These are phyloP conservation scores for Cheilosia variabilis DNA, from an alignment of 2,888 invertebrate genomes.

Conservation along the genomic window DNA sequence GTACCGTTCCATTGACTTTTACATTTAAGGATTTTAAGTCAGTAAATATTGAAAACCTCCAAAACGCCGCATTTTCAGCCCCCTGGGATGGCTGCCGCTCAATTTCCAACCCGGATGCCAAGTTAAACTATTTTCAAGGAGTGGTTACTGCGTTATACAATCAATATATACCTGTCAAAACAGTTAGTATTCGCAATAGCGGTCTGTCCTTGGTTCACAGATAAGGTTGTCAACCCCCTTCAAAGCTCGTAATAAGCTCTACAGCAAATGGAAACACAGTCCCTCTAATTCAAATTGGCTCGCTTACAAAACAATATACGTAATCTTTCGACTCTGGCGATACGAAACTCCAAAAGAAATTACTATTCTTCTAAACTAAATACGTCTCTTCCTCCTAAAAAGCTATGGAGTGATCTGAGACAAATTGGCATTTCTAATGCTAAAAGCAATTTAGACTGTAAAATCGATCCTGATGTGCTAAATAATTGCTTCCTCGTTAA, in stretches of 20 bases:
- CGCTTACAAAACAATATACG: not conserved
- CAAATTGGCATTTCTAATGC: too few relatives aligned
- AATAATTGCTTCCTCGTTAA: not conserved
- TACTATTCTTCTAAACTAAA: too few relatives aligned
- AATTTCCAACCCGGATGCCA: not conserved
- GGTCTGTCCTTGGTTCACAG: too few relatives aligned
- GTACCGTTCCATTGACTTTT: too few relatives aligned
- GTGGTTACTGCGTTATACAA: not conserved
- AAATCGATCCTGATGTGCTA: not conserved
- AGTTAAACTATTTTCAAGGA: not conserved
- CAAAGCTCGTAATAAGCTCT: not conserved
- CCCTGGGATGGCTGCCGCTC: too few relatives aligned
- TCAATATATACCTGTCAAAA: not conserved
- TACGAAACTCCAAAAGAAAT: too few relatives aligned
- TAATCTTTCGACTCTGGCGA: not conserved
- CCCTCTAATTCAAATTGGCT: not conserved
- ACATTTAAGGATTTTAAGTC: not conserved
- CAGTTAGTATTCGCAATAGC: not conserved
- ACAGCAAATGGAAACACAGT: not conserved
- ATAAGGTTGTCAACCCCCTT: not conserved
- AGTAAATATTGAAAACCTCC: not conserved
- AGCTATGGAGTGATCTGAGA: not conserved
- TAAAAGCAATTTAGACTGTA: too few relatives aligned
- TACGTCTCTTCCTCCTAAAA: too few relatives aligned
- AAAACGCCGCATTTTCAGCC: not conserved